These are phyloP conservation scores for Falco novaeseelandiae DNA, from an alignment of 2,797 vertebrate genomes.

Conservation along the genomic window DNA sequence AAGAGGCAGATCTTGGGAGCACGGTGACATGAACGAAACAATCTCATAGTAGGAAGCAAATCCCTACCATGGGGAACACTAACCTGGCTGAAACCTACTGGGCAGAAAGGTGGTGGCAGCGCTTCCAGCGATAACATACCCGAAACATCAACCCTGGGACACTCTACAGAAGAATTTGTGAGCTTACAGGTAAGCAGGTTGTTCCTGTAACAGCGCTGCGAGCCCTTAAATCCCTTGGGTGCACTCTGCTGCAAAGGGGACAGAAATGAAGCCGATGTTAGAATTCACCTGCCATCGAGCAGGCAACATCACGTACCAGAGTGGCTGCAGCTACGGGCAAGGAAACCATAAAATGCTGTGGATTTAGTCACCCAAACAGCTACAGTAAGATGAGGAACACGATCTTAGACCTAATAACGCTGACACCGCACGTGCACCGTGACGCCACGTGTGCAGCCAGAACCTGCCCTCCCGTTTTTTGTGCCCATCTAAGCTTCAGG, in stretches of 20 bases:
- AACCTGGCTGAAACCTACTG: background rate
- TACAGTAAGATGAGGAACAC: background rate
- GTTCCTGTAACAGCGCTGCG: background rate
- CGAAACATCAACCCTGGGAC: background rate
- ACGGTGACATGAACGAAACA: background rate
- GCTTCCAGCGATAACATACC: background rate
- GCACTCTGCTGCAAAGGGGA: background rate
- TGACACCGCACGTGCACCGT: accelerated
- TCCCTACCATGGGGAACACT: background rate
- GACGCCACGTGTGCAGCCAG: background rate
- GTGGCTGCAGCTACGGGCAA: background rate
- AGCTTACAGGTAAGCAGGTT: background rate
- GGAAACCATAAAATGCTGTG: background rate
- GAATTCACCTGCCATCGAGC: background rate
- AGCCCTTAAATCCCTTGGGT: slow-evolving; percentile 13
- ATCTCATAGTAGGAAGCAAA: background rate
- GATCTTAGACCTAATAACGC: accelerated
- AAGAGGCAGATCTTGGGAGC: slow-evolving; percentile 41
- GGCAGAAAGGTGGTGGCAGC: background rate
- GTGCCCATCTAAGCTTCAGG: background rate
- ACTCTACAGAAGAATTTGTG: background rate
- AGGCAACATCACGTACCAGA: accelerated
- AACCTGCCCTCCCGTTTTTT: accelerated
- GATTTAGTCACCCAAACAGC: background rate
- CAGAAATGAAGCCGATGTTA: background rate